Conservation (phyloP, 2,888 invertebrate species). For the Encarsia formosa region DNA sequence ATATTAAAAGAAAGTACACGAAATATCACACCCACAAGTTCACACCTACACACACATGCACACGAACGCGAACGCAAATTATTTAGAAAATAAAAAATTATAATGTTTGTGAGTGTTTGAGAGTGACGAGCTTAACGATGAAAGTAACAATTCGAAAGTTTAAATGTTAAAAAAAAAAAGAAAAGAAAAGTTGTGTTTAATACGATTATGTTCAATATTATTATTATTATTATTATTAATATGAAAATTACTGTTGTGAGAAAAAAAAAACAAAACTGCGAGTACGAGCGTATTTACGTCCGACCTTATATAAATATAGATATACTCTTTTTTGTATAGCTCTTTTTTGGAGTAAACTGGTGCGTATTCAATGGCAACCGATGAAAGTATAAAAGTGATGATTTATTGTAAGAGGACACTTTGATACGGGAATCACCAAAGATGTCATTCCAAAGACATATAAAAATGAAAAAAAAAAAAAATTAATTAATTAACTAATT, state of each 20-base stretch:
- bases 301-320: conserved; percentile 5
- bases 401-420: conserved; percentile 3
- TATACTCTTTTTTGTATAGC: conserved; percentile 16
- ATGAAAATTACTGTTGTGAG: conserved; percentile 1
- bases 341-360: conserved; percentile 11
- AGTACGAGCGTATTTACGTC: too few relatives aligned
- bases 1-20: not conserved
- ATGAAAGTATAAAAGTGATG: conserved; percentile 14
- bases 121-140: conserved; percentile 24
- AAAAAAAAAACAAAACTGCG: conserved; percentile 9
- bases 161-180: conserved; percentile 11
- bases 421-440: conserved; percentile 36
- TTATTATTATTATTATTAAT: too few relatives aligned
- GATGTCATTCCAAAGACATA: conserved; percentile 42
- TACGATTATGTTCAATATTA: too few relatives aligned
- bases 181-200: too few relatives aligned
- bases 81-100: conserved; percentile 1
- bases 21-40: not conserved
- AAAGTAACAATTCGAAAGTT: conserved; percentile 19
- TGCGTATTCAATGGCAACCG: conserved; percentile 9
- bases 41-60: conserved; percentile 4
- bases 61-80: conserved; percentile 20
- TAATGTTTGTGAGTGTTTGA: conserved; percentile 15
- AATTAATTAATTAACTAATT: conserved; percentile 11
- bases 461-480: conserved; percentile 18